Percentiles rank a stretch among this genome's conserved stretches.
phyloP scores from a whole-genome alignment of 2,113 vertebrate species.

The Saimiri boliviensis region DNA sequence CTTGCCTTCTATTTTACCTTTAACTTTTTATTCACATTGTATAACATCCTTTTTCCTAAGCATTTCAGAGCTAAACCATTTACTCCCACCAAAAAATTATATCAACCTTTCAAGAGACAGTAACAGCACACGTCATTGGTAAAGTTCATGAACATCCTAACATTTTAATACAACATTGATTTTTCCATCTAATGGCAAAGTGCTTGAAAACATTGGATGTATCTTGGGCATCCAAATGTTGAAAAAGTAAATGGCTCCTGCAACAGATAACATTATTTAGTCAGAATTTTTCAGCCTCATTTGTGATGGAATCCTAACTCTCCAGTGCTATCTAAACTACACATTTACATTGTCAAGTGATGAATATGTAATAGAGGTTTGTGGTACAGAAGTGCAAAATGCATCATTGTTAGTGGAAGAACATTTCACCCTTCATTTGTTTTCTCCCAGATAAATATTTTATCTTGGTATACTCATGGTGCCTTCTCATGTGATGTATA shows the following conservation, averaged over 20 bases:
- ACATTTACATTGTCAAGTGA: background rate
- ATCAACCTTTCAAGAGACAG: background rate
- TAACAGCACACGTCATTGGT: background rate
- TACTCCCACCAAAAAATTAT: background rate
- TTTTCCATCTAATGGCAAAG: background rate
- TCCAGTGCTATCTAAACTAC: background rate
- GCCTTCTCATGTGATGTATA: background rate
- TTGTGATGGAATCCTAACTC: background rate
- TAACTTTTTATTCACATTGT: background rate
- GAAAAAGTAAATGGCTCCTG: background rate
- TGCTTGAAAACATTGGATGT: background rate
- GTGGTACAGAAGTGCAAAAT: background rate
- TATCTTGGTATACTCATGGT: background rate
- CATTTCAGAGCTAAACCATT: background rate
- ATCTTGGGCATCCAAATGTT: background rate
- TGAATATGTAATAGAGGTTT: background rate
- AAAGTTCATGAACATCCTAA: background rate
- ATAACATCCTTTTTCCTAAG: background rate
- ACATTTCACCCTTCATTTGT: slow-evolving; percentile 22
- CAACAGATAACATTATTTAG: background rate
- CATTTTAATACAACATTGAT: background rate
- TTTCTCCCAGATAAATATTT: slow-evolving; percentile 28
- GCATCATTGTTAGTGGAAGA: background rate
- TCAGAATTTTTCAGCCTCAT: background rate
- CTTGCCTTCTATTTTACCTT: background rate